These are phyloP conservation scores for Botia kubotai DNA, from an alignment of 2,797 vertebrate genomes.

Conservation along the genomic window DNA sequence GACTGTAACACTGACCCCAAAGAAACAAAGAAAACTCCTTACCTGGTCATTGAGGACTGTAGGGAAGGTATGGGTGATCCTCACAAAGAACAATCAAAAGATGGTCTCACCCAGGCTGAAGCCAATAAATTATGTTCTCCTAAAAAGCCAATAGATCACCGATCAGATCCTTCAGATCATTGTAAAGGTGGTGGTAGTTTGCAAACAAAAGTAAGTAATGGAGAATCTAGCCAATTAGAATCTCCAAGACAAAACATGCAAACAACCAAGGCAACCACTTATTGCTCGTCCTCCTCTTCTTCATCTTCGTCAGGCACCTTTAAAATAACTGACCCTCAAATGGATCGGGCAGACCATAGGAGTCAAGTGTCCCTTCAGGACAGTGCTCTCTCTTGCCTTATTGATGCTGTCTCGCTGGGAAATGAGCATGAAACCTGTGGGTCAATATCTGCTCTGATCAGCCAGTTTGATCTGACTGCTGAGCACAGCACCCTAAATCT, in stretches of 20 bases:
- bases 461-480: conserved; percentile 80
- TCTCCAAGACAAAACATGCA: conserved; percentile 67
- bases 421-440: conserved; percentile 83
- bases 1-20: conserved; percentile 54
- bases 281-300: conserved; percentile 67
- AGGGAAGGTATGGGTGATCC: conserved; percentile 66
- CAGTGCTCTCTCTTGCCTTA: conserved; percentile 89
- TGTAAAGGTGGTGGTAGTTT: conserved; percentile 41
- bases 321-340: conserved; percentile 51
- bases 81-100: conserved; percentile 64
- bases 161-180: conserved; percentile 9
- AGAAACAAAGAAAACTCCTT: conserved; percentile 69
- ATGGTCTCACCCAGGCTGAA: conserved; percentile 51
- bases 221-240: conserved; percentile 30
- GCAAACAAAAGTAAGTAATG: conserved; percentile 49
- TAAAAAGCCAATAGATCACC: conserved; percentile 33
- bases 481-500: conserved; percentile 66
- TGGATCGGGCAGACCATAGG: conserved; percentile 67
- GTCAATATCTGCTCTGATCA: conserved; percentile 88
- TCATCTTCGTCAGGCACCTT: conserved; percentile 67
- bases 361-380: conserved; percentile 79
- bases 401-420: conserved; percentile 85
- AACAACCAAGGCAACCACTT: conserved; percentile 66
- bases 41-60: conserved; percentile 70
- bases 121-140: conserved; percentile 50